A percentile compares a stretch with the other conserved stretches of the same genome.
These are phyloP conservation scores for Tenthredo notha DNA, from an alignment of 2,888 invertebrate genomes.

Conservation along the genomic window DNA sequence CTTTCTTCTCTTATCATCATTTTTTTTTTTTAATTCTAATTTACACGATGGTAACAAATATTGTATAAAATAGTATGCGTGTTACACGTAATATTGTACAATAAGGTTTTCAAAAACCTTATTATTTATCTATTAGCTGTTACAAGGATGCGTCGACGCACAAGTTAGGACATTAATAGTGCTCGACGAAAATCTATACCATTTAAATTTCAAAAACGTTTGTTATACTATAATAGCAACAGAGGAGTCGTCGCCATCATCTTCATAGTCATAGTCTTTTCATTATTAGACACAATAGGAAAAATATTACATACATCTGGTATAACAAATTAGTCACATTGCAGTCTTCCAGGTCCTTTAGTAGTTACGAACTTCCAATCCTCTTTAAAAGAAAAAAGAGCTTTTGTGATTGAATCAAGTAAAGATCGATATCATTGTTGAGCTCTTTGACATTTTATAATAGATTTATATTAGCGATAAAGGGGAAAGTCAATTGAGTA, in stretches of 20 bases:
- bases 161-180: slow-evolving; percentile 10
- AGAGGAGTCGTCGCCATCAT: not conserved
- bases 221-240: not conserved
- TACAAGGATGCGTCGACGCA: slow-evolving; percentile 34
- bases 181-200: slow-evolving; percentile 31
- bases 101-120: slow-evolving; percentile 35
- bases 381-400: not conserved
- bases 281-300: slow-evolving; percentile 17
- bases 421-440: not conserved
- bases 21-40: slow-evolving; percentile 59
- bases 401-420: not conserved
- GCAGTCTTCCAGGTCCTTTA: slow-evolving; percentile 36
- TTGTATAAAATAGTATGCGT: slow-evolving; percentile 73
- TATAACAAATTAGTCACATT: slow-evolving; percentile 37
- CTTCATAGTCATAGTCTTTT: not conserved
- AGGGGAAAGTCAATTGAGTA: not conserved
- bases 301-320: slow-evolving; percentile 27
- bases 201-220: slow-evolving; percentile 32
- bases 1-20: not conserved
- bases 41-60: slow-evolving; percentile 76
- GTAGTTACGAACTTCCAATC: slow-evolving; percentile 7
- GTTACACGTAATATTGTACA: slow-evolving; percentile 61
- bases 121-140: slow-evolving; percentile 37
- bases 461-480: not conserved
- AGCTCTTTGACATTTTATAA: slow-evolving; percentile 7